Evolutionary conservation across 2,888 invertebrate genomes (phyloP), one percentile per base, ranked within the genome.

Genomic region (Abrostola tripartita): DNA sequence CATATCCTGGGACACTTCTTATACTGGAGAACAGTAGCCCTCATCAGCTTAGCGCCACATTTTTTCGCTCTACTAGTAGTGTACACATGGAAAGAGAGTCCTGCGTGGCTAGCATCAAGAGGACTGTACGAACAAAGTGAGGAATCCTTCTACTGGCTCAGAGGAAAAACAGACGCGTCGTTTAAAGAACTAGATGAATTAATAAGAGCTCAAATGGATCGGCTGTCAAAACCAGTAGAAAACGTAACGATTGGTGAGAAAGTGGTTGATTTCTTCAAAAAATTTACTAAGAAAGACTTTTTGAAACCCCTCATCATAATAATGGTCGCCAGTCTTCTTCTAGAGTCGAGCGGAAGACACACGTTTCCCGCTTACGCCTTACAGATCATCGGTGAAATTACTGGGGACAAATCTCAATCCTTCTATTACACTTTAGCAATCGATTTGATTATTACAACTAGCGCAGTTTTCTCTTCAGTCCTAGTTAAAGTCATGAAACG

Each of bases 81-180:
- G 1, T 81, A 88, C 8, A 91, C 95, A 0, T 87, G 95, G 72
- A 95, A 95, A 0, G 96, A 96, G 85, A 95, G 96, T 12, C 96
- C 96, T 0, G 88, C 92, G 2, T 96, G 96, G 96, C 80, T 96
- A 49, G 90, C 95, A 0, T 90, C 78, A 0, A 81, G 67, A 69
- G 92, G 92, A 0, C 86, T 88, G 5, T 85, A 87, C 0, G 87
- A 88, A 0, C 90, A 94, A 61, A 95, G 96, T 0, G 89, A 94
- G 65, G 74, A 87, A 8, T 87, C 95, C 0, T 95, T 96, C 38
- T 88, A 89, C 42, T 95, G 93, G 89, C 90, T 95, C 52, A 88
- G 96, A 68, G 96, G 95, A 12, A 75, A 83, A 6, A 62, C 65
- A 11, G 76, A 78, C 14, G 55, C 76, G 5, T 71, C 85, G 0